Conservation (phyloP, 2,113 vertebrate species). For the Nematolebias whitei region DNA sequence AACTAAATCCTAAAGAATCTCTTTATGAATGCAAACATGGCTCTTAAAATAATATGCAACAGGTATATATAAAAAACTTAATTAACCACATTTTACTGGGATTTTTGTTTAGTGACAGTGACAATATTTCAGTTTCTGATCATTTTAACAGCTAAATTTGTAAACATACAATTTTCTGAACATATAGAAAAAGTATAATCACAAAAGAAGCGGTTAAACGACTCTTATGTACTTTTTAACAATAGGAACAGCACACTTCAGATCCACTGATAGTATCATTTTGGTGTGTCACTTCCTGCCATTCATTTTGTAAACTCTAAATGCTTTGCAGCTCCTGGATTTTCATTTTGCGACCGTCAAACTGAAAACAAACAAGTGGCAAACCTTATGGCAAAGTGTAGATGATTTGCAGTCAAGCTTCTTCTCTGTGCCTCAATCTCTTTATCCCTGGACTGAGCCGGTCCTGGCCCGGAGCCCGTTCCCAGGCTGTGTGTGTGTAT, state of each 20-base stretch:
- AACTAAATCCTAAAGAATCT: too few species aligned
- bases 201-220: background rate
- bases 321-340: background rate
- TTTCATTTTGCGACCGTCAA: constrained; percentile 18
- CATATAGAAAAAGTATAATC: background rate
- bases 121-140: too few species aligned
- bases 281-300: background rate
- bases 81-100: too few species aligned
- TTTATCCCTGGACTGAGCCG: constrained; percentile 68
- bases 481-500: constrained; percentile 69
- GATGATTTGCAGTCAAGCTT: constrained; percentile 61
- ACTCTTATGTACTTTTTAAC: background rate
- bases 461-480: constrained; percentile 60
- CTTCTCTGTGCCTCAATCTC: constrained; percentile 64
- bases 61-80: too few species aligned
- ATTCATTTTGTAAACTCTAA: background rate
- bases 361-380: constrained; percentile 42
- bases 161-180: background rate
- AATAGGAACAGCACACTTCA: too few species aligned
- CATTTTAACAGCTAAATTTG: too few species aligned
- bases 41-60: too few species aligned
- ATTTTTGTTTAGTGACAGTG: too few species aligned
- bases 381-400: constrained; percentile 51
- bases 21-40: too few species aligned
- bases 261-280: background rate